Percentiles rank a stretch among this genome's conserved stretches.
These are phyloP conservation scores for Camponotus pennsylvanicus DNA, from an alignment of 1,140 invertebrate genomes.

Conservation along the genomic window DNA sequence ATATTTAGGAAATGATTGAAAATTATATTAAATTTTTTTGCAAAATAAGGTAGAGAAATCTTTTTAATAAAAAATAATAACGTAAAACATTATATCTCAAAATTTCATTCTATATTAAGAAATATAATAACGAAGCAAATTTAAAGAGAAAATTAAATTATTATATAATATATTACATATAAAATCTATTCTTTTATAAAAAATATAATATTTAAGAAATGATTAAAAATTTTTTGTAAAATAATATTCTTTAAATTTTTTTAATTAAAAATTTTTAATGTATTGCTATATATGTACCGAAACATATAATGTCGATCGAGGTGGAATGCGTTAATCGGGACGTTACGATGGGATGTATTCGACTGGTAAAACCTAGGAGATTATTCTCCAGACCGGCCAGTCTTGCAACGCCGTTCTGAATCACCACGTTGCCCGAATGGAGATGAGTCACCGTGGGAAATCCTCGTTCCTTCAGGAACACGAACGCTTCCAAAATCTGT, in stretches of 20 bases:
- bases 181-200: neutral
- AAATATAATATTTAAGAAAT: neutral
- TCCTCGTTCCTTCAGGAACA: constrained; percentile 95
- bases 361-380: constrained; percentile 92
- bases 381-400: constrained; percentile 94
- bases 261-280: neutral
- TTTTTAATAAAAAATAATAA: too few species aligned
- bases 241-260: neutral
- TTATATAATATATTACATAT: too few species aligned
- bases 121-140: neutral
- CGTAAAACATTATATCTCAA: too few species aligned
- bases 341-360: constrained; percentile 88
- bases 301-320: constrained; percentile 91
- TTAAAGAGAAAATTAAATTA: too few species aligned
- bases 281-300: constrained; percentile 87
- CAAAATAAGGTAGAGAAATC: too few species aligned
- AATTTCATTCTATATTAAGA: neutral
- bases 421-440: constrained; percentile 96
- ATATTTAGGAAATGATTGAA: too few species aligned
- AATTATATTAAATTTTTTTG: too few species aligned
- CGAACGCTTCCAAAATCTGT: constrained; percentile 94
- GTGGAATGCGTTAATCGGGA: constrained; percentile 86
- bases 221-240: neutral
- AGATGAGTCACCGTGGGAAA: constrained; percentile 95
- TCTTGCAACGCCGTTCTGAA: constrained; percentile 95